Base-by-base conservation (phyloP, 1,140 invertebrate species). In the Drosophila gunungcola region DNA sequence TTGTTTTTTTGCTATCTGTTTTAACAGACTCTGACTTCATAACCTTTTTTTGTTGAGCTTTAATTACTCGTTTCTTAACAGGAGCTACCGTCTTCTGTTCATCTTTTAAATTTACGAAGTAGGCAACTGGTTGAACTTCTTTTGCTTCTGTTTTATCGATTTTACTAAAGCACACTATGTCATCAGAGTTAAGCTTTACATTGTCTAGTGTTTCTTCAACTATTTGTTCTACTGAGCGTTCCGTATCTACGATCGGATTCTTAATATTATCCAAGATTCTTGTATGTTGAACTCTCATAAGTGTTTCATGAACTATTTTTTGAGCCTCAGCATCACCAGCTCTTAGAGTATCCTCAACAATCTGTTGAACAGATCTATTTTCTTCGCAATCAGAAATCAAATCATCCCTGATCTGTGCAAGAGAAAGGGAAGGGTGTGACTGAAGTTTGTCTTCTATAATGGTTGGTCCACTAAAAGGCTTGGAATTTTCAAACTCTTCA, bases 31-130 rank as follows among this genome's bases (percentile, higher is more conserved):
- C 43, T 6, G 32, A 7, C 38, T 80, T 83, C 1, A 34, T 21
- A 16, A 38, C 36, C 10, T 49, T 57, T n/a, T 70, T 83, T 9
- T 46, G 13, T 13, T 51, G 39, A 4, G 65, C 11, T 52, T 42
- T 70, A 2, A 45, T 13, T 4, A 21, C 16, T 53, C 27, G 21
- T 7, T 78, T 78, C 10, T 58, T 53, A 29, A 36, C 34, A 0
- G 55, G 25, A 25, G 36, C 21, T 27, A 43, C 13, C 16, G 36
- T 34, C 29, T 69, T 68, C 6, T 51, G 54, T 34, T 55, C 57
- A n/a, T 88, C 61, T 29, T 78, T 73, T 34, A 91, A 56, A 11
- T 91, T 88, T 7, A 91, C 88, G 68, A 91, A 91, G 53, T 91
- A 91, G 4, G 88, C 83, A 45, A 91, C 48, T 2, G 83, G 86